These are phyloP conservation scores for Alcis repandata DNA, from an alignment of 2,888 invertebrate species.

Conservation along the genomic window DNA sequence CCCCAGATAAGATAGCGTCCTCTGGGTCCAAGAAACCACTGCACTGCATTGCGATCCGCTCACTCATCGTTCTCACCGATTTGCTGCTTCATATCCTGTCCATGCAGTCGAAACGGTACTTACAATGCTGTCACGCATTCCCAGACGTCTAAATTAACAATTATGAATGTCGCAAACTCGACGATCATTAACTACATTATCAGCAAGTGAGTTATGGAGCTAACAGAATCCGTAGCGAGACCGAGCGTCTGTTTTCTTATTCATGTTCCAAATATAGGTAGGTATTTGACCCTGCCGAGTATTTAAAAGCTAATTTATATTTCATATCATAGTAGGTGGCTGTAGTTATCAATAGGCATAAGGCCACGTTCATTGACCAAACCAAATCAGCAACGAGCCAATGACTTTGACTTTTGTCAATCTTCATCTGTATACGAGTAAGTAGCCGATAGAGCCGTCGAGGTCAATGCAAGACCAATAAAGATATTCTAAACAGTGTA, in stretches of 20 bases:
- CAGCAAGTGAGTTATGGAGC: slow-evolving; percentile 20
- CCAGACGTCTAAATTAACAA: slow-evolving; percentile 38
- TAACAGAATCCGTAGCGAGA: slow-evolving; percentile 11
- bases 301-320: background rate
- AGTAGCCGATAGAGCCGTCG: slow-evolving; percentile 53
- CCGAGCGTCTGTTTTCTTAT: slow-evolving; percentile 18
- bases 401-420: slow-evolving; percentile 35
- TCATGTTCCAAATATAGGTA: slow-evolving; percentile 15
- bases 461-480: slow-evolving; percentile 76
- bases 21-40: slow-evolving; percentile 45
- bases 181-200: slow-evolving; percentile 29
- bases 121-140: slow-evolving; percentile 38
- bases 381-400: slow-evolving; percentile 27
- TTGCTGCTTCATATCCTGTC: slow-evolving; percentile 54
- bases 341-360: slow-evolving; percentile 1
- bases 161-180: slow-evolving; percentile 30
- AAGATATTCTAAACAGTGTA: slow-evolving; percentile 64
- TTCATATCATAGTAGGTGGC: background rate
- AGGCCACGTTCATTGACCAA: slow-evolving; percentile 24
- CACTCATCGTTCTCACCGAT: slow-evolving; percentile 64
- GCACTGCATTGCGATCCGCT: slow-evolving; percentile 73
- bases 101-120: slow-evolving; percentile 25
- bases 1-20: slow-evolving; percentile 77
- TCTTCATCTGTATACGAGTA: slow-evolving; percentile 22
- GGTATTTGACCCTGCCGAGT: slow-evolving; percentile 1